Base-by-base conservation (phyloP, 2,888 invertebrate species). In the Entomobrya multifasciata region DNA sequence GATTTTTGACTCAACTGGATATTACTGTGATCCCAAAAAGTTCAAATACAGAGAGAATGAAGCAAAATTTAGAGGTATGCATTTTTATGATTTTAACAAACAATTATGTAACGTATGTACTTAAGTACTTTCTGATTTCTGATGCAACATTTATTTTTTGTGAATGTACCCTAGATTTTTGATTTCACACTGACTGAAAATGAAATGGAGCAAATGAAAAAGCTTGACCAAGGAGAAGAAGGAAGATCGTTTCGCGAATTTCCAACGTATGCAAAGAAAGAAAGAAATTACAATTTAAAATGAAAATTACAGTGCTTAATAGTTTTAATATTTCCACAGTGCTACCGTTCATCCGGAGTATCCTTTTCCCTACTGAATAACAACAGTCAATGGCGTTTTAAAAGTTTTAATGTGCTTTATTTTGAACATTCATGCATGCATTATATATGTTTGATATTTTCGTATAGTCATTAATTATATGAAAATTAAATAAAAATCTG, bases 21-120 rank as follows among this genome's bases (percentile, higher is more conserved):
- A 93, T 97, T 44, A 94, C 94, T 10, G 95, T 95, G 52, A 97
- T 98, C 91, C 97, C 97, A 4, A 98, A 97, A 92, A 97, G 97
- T 92, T 95, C 95, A 4, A 96, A 95, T 92, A 93, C 95, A 0
- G 92, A 93, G 6, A 94, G 97, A 88, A 94, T 98, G 27, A 94
- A 94, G 91, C 94, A 96, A 93, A 98, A 98, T 92, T 94, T 97
- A 57, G 93, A 95, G 82, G 92, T 97, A 76, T 87, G 30, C 1
- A 49, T 55, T 10, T 62, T 44, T 20, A 36, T 13, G n/a, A 72
- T 89, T 49, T 41, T 17, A 11, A 5, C 17, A 44, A n/a, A n/a
- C n/a, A n/a, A n/a, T n/a, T n/a, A n/a, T n/a, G n/a, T n/a, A n/a
- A n/a, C n/a, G n/a, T n/a, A n/a, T n/a, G n/a, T n/a, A n/a, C n/a